Evolutionary conservation across 2,797 vertebrate genomes (phyloP).

Genomic region (Chromis chromis): DNA sequence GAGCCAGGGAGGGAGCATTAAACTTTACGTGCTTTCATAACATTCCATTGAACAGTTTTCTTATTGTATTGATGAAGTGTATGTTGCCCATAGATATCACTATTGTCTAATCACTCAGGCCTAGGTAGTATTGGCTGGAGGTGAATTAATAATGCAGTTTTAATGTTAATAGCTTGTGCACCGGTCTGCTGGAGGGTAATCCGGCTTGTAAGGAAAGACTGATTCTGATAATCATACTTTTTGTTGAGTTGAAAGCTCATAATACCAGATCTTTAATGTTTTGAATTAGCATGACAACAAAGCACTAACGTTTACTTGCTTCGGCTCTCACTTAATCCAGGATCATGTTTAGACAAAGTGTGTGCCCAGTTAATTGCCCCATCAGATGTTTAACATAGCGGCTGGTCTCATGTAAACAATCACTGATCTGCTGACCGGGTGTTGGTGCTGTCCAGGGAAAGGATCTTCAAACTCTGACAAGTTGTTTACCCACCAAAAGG

Average conservation of each 20-base stretch:
- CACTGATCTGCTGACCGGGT: neutral
- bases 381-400: slow-evolving; percentile 23
- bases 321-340: neutral
- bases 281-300: neutral
- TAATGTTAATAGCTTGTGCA: slow-evolving; percentile 2
- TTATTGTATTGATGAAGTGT: too few species aligned
- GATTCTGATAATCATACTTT: neutral
- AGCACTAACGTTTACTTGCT: neutral
- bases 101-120: too few species aligned
- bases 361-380: neutral
- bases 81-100: too few species aligned
- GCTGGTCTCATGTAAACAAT: slow-evolving; percentile 11
- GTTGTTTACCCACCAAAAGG: neutral
- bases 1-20: too few species aligned
- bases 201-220: neutral
- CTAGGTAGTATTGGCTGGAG: neutral
- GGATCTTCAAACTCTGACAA: neutral
- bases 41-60: too few species aligned
- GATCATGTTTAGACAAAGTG: slow-evolving; percentile 34
- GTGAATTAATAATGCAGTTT: slow-evolving; percentile 12
- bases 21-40: too few species aligned
- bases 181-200: too few species aligned
- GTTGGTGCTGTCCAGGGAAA: neutral
- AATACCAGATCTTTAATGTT: neutral
- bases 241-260: too few species aligned